Percentiles rank a stretch among this genome's conserved stretches.
Conservation (phyloP, 1,140 invertebrate species). For the Drosophila nigrodunni region DNA sequence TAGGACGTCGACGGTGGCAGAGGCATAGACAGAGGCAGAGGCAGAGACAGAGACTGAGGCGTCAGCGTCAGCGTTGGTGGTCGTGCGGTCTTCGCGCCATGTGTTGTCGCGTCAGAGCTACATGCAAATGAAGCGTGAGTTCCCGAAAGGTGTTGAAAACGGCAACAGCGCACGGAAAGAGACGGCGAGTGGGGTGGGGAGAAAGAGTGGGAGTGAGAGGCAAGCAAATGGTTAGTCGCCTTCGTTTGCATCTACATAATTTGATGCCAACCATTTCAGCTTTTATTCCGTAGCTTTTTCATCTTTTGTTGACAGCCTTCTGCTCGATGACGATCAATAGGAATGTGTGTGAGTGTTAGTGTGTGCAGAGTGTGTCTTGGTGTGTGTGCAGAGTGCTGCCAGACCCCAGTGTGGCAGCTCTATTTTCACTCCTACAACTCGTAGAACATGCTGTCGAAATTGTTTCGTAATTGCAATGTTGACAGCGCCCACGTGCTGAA, state of each 20-base stretch:
- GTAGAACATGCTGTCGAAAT: slow-evolving; percentile 77
- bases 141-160: slow-evolving; percentile 76
- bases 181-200: not conserved
- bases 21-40: too few relatives aligned
- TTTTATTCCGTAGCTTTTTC: slow-evolving; percentile 54
- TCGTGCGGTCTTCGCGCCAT: slow-evolving; percentile 55
- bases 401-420: slow-evolving; percentile 26
- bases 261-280: slow-evolving; percentile 72
- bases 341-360: not conserved
- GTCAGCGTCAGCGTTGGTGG: slow-evolving; percentile 19
- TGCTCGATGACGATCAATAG: slow-evolving; percentile 45
- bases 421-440: slow-evolving; percentile 64
- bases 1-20: slow-evolving; percentile 9
- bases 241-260: slow-evolving; percentile 70
- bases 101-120: slow-evolving; percentile 65
- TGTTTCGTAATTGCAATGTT: slow-evolving; percentile 81
- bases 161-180: slow-evolving; percentile 4
- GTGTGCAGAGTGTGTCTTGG: slow-evolving; percentile 1
- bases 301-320: slow-evolving; percentile 69
- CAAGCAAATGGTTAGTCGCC: slow-evolving; percentile 9
- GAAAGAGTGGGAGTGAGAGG: not conserved
- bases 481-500: slow-evolving; percentile 58
- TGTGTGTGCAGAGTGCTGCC: slow-evolving; percentile 14
- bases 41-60: not conserved
- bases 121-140: slow-evolving; percentile 81